Evolutionary conservation across 2,888 invertebrate genomes (phyloP).

Genomic region (Pachymerium ferrugineum): DNA sequence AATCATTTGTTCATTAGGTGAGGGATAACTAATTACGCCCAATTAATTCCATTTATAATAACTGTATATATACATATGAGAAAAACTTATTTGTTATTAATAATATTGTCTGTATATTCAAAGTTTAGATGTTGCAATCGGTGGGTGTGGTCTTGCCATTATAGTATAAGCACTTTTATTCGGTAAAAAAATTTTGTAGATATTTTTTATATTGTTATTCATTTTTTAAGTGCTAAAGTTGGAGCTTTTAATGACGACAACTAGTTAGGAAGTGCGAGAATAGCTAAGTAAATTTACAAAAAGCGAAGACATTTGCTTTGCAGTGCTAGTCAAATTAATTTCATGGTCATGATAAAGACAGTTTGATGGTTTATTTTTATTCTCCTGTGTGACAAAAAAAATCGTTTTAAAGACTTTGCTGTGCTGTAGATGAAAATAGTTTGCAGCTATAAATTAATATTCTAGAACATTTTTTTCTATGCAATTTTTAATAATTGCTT

Average conservation of each 20-base stretch:
- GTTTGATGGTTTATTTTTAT: no score
- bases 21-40: background rate
- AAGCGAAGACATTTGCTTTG: no score
- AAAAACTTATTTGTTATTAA: background rate
- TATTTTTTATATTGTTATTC: background rate
- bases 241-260: background rate
- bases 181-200: background rate
- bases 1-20: constrained; percentile 6
- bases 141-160: background rate
- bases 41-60: background rate
- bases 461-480: background rate
- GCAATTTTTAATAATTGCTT: no score
- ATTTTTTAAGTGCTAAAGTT: background rate
- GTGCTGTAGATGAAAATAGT: no score
- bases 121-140: constrained; percentile 13
- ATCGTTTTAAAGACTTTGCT: no score
- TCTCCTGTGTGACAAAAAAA: no score
- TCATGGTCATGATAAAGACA: no score
- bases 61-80: background rate
- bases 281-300: no score
- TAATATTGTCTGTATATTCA: background rate
- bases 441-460: no score
- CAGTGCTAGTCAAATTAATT: no score
- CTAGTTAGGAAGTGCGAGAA: no score
- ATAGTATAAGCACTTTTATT: background rate